Evolutionary conservation across 2,797 vertebrate species (phyloP).

Genomic region (Tenualosa ilisha): DNA sequence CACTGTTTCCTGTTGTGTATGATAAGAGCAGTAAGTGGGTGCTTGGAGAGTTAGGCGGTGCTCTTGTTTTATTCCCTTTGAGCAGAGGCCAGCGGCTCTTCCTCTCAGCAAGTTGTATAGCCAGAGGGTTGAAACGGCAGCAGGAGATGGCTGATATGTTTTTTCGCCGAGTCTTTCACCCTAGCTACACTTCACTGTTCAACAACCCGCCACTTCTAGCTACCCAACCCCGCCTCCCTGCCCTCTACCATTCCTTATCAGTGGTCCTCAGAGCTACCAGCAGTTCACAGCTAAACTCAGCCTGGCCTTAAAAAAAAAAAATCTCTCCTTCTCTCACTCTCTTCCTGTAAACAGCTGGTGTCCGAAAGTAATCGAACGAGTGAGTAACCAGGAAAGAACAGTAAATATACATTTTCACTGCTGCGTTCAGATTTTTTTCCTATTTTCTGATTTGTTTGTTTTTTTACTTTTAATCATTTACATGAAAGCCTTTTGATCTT

Average conservation of each 20-base stretch:
- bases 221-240: background rate
- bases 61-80: background rate
- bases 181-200: background rate
- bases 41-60: background rate
- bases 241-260: constrained; percentile 5
- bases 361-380: background rate
- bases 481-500: constrained; percentile 28
- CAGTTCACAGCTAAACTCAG: constrained; percentile 26
- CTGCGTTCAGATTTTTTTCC: background rate
- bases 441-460: background rate
- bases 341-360: constrained; percentile 17
- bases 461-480: constrained; percentile 28
- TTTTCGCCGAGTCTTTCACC: constrained; percentile 19
- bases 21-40: background rate
- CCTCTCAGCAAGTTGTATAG: background rate
- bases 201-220: background rate
- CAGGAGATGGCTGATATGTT: constrained; percentile 27
- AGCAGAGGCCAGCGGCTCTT: background rate
- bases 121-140: background rate
- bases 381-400: background rate
- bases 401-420: background rate
- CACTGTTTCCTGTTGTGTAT: background rate
- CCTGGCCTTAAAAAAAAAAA: constrained; percentile 18
- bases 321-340: background rate
- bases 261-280: constrained; percentile 28